Base-by-base conservation (phyloP, 1,140 invertebrate genomes). In the Drosophila kohkoa region DNA sequence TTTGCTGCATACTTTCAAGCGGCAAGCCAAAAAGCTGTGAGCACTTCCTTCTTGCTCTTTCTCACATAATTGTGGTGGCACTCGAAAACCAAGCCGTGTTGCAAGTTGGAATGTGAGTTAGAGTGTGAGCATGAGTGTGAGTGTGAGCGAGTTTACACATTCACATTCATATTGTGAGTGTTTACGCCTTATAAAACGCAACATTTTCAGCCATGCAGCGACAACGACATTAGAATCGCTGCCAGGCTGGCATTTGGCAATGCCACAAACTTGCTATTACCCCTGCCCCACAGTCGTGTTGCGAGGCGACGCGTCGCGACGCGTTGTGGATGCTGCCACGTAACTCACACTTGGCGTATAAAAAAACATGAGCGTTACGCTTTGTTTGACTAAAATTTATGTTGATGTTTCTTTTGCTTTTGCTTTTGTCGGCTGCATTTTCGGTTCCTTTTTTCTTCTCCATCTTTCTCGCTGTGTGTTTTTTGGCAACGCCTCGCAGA, bases 321-420 rank as follows among this genome's bases (percentile, higher is more conserved):
- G 15, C 46, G 46, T 48, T 13, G 16, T 16, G 16, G 15, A 54
- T 32, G n/a, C 30, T 25, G 11, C 28, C 16, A 20, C 10, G 32
- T 6, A n/a, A 13, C 51, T 10, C 30, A 10, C 30, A 55, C 52
- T 35, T 48, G 46, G 15, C 52, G 1, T 65, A 63, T 54, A 78
- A 85, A 70, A 80, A 77, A 60, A 75, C 65, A 75, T 59, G 73
- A 79, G 59, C 64, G 81, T 81, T 81, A 83, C 85, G 85, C 85
- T 88, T 88, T 88, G 85, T 88, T 88, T 88, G 85, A 88, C 85
- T 88, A 75, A 82, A 89, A 88, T 88, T 88, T 88, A 88, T 88
- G 85, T 80, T 83, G 83, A 88, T 88, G 75, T 68, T 88, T 81
- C 71, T 81, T 75, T 79, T 75, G 74, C 67, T 78, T 75, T 79